Evolutionary conservation across 2,797 vertebrate genomes (phyloP).

Genomic region (Falco columbarius): DNA sequence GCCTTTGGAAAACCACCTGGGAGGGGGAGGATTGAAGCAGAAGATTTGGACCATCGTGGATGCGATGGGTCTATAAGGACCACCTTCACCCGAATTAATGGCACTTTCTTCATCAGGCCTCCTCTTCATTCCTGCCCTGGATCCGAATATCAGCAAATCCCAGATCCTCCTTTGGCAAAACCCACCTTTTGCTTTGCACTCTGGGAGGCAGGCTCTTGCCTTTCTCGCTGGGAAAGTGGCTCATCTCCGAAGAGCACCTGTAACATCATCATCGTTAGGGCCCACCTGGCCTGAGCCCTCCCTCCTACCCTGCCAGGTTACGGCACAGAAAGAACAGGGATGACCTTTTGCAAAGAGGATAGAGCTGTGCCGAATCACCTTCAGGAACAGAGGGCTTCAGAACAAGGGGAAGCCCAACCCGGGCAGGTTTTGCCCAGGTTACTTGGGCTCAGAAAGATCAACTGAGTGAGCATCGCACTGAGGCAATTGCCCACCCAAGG

Average conservation of each 20-base stretch:
- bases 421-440: not conserved
- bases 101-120: not conserved
- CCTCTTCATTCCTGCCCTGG: not conserved
- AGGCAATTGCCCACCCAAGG: not conserved
- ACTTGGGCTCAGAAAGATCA: not conserved
- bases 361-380: not conserved
- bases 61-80: not conserved
- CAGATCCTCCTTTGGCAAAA: not conserved
- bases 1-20: not conserved
- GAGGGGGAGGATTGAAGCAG: not conserved
- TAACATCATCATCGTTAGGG: not conserved
- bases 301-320: not conserved
- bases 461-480: rapidly evolving
- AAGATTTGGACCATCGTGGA: not conserved
- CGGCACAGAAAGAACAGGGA: not conserved
- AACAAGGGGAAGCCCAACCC: not conserved
- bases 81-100: rapidly evolving
- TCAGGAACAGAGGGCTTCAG: not conserved
- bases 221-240: not conserved
- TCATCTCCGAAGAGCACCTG: not conserved
- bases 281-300: not conserved
- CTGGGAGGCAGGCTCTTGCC: not conserved
- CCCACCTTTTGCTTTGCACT: too few relatives aligned
- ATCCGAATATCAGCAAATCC: not conserved
- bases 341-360: not conserved